Conservation (phyloP, 2,797 vertebrate genomes). For the Sorex maritimensis region DNA sequence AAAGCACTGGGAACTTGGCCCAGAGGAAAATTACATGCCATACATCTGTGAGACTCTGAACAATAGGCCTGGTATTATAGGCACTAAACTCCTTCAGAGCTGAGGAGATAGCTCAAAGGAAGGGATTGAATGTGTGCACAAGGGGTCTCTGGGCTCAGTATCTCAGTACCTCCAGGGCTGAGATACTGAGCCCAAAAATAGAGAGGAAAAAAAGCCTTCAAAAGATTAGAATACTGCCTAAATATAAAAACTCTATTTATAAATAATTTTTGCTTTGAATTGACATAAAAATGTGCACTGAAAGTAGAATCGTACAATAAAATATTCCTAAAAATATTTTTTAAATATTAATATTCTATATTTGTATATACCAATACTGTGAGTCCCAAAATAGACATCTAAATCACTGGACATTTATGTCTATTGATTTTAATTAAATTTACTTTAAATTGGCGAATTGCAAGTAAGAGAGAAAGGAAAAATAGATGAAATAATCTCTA, state of each 20-base stretch:
- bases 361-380: constrained; percentile 50
- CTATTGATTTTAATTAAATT: constrained; percentile 81
- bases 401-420: constrained; percentile 66
- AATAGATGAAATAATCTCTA: constrained; percentile 58
- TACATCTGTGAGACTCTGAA: too few species aligned
- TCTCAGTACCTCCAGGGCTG: too few species aligned
- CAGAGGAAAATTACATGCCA: too few species aligned
- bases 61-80: too few species aligned
- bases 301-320: constrained; percentile 63
- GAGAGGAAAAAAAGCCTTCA: constrained; percentile 24
- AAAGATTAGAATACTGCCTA: constrained; percentile 56
- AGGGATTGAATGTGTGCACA: too few species aligned
- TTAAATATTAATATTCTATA: constrained; percentile 59
- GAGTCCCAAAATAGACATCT: constrained; percentile 26
- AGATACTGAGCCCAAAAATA: too few species aligned
- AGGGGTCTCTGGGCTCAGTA: too few species aligned
- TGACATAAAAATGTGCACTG: constrained; percentile 59
- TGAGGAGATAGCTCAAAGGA: too few species aligned
- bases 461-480: constrained; percentile 75
- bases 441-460: constrained; percentile 61
- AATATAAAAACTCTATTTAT: constrained; percentile 42
- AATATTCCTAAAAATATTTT: constrained; percentile 65
- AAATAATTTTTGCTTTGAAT: constrained; percentile 69
- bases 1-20: too few species aligned
- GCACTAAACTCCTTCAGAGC: too few species aligned